Evolutionary conservation across 2,888 invertebrate species (phyloP), one percentile per base, ranked within the genome.

Genomic region (Tiliacea citrago): DNA sequence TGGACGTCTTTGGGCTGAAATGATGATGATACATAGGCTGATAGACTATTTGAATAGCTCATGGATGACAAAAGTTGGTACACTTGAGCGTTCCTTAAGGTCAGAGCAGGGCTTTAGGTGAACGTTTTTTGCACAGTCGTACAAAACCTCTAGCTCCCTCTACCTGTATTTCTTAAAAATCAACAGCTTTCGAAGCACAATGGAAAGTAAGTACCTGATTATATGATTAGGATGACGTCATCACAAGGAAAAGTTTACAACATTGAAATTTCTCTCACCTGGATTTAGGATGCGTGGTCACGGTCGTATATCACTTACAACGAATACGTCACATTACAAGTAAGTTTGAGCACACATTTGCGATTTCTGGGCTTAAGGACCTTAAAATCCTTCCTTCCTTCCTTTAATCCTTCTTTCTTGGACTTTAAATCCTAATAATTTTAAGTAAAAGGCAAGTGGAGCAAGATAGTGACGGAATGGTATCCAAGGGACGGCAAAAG

Each of bases 221-320:
- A 77, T 55, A 58, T 68, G 63, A 68, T 58, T 47, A 63, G n/a
- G 1, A 79, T 70, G 75, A 70, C 84, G 79, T 73, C 74, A 83
- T 51, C 12, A 58, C 12, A 60, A 84, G 75, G 83, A 79, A 85
- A 83, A 74, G 77, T 51, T 6, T 45, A 29, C 16, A 49, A 51
- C 67, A 72, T 72, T 60, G 68, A 63, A 83, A 81, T 84, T 84
- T 83, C 85, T 77, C 83, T 71, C 18, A 73, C 79, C 73, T 68
- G 58, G 79, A 79, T 60, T 77, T 60, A 71, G 79, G 75, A 68
- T 82, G 85, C 85, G 75, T 53, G 57, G 68, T 68, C 82, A 85
- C 51, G 67, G 68, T 61, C 68, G 18, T 63, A 62, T 60, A 68
- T 66, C 47, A 84, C 72, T 72, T 63, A 49, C 57, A 47, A 62